Base-by-base conservation (phyloP, 2,888 invertebrate genomes). In the Scrobipalpa atriplicella region DNA sequence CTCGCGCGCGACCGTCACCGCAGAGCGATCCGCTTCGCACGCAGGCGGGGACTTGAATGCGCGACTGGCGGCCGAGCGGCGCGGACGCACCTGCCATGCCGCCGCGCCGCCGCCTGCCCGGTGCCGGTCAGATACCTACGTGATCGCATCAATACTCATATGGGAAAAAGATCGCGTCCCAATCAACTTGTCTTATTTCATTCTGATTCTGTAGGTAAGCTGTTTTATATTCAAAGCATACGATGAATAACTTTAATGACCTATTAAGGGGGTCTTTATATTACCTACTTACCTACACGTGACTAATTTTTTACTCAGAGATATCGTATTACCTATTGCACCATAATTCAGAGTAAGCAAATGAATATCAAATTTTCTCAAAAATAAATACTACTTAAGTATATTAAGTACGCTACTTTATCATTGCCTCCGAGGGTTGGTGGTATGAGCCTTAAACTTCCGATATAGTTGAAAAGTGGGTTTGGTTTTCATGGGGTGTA, bases 11-110 rank as follows among this genome's bases (percentile, higher is more conserved):
- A 90, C 89, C 90, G 82, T 78, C 77, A 88, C 87, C 89, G 89
- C 84, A 71, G 67, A 79, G 87, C 89, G 89, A 87, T 87, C 90
- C 86, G 90, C 89, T 89, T 90, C 90, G 91, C 85, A 82, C 88
- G 87, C 86, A 71, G 81, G 75, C 73, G 76, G 71, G 70, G 69
- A 79, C 79, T 75, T 79, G 84, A 90, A 85, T 90, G 90, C 78
- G 80, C 73, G 69, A 39, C 61, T 18, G 61, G 11, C n/a, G n/a
- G 61, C 29, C 36, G 36, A 19, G 61, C 19, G 11, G 69, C 71
- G 70, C 68, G 51, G 67, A 67, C 65, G 66, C 64, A 62, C 67
- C n/a, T 36, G 38, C 38, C 38, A 6, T 8, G 29, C 7, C 56
- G n/a, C n/a, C n/a, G n/a, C n/a, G n/a, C n/a, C n/a, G 39, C 39